Conservation (phyloP, 2,888 invertebrate species). For the Artemia sp. region DNA sequence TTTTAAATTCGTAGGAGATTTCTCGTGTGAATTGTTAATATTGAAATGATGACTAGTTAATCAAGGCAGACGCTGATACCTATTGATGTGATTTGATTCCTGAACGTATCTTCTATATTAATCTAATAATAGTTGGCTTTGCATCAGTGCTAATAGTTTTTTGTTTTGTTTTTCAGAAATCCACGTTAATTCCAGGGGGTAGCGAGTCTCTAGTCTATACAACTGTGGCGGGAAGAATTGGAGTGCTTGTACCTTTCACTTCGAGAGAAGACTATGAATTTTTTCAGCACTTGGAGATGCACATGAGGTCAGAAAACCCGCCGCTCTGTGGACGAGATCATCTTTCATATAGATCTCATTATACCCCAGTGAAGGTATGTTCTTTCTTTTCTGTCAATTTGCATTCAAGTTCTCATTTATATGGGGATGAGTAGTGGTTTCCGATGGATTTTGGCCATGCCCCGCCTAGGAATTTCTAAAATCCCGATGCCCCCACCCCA, state of each 20-base stretch:
- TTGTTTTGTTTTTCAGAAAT: conserved; percentile 40
- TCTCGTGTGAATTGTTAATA: no score
- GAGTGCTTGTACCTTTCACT: conserved; percentile 81
- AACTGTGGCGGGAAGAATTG: conserved; percentile 78
- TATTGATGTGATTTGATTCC: background rate
- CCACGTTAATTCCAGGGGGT: conserved; percentile 90
- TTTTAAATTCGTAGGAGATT: no score
- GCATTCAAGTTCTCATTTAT: conserved; percentile 8
- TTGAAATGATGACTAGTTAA: conserved; percentile 3
- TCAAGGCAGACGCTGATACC: conserved; percentile 14
- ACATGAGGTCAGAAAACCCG: conserved; percentile 91
- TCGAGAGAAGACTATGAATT: conserved; percentile 96
- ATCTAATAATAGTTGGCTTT: background rate
- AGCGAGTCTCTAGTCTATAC: conserved; percentile 92
- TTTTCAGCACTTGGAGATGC: conserved; percentile 98
- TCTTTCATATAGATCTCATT: conserved; percentile 86
- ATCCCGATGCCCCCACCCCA: no score
- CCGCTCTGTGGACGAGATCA: conserved; percentile 95
- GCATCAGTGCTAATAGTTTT: background rate
- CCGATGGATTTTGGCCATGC: background rate
- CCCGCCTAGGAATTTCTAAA: no score
- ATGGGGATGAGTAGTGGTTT: background rate
- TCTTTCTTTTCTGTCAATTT: conserved; percentile 17
- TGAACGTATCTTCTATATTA: background rate
- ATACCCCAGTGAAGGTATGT: conserved; percentile 81